Percentiles rank a stretch among this genome's conserved stretches.
These are phyloP conservation scores for Athetis lepigone DNA, from an alignment of 2,888 invertebrate species.

Conservation along the genomic window DNA sequence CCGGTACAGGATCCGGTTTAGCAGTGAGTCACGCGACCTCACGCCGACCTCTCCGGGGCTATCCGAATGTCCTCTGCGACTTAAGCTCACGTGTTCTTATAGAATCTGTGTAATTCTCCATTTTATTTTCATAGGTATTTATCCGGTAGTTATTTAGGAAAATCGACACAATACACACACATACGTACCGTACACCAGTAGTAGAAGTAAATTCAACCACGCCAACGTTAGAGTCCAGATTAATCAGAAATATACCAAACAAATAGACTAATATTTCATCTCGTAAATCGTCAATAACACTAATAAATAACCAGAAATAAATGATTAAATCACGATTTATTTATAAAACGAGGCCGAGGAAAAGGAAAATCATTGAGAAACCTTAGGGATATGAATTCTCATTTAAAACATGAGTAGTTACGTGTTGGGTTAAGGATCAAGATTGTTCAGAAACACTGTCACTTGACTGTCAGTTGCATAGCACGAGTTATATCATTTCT, in stretches of 20 bases:
- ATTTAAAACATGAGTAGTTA: constrained; percentile 41
- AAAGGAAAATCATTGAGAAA: constrained; percentile 43
- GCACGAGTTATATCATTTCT: constrained; percentile 19
- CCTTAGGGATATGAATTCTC: constrained; percentile 22
- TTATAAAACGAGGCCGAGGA: constrained; percentile 8
- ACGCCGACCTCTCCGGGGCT: constrained; percentile 77
- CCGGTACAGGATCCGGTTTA: constrained; percentile 81
- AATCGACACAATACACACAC: no score
- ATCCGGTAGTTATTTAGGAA: background rate
- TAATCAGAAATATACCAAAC: background rate
- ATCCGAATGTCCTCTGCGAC: constrained; percentile 68
- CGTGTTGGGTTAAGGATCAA: constrained; percentile 54
- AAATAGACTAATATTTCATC: background rate
- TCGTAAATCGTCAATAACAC: background rate
- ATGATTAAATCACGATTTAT: constrained; percentile 40
- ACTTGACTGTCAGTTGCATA: constrained; percentile 15
- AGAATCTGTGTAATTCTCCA: constrained; percentile 31
- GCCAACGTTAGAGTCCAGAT: background rate
- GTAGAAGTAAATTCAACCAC: background rate
- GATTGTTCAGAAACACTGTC: constrained; percentile 33
- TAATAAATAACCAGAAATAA: constrained; percentile 15
- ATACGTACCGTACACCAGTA: background rate
- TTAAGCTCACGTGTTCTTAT: constrained; percentile 31
- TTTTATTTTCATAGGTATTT: constrained; percentile 37
- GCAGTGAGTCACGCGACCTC: constrained; percentile 85